Evolutionary conservation across 1,140 invertebrate genomes (phyloP).

Genomic region (Choristoneura fumiferana): DNA sequence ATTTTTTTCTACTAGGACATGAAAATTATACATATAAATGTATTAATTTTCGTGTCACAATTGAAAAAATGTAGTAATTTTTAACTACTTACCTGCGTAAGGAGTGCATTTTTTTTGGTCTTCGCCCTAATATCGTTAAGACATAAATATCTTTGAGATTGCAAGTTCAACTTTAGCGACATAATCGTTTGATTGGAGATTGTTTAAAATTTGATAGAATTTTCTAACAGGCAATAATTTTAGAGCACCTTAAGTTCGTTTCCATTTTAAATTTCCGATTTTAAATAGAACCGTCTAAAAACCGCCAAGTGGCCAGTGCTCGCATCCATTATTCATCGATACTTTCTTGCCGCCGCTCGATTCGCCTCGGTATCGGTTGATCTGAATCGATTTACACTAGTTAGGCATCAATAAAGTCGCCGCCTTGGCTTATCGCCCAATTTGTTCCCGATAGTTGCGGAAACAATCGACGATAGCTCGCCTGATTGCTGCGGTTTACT

Average conservation of each 20-base stretch:
- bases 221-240: too few relatives aligned
- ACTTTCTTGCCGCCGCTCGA: conserved; percentile 39
- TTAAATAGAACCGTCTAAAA: conserved; percentile 25
- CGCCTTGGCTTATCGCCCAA: conserved; percentile 33
- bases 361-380: conserved; percentile 35
- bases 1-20: too few relatives aligned
- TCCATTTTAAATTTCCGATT: conserved; percentile 15
- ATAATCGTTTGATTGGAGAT: too few relatives aligned
- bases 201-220: too few relatives aligned
- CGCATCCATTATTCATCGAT: conserved; percentile 41
- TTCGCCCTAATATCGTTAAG: too few relatives aligned
- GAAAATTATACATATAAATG: too few relatives aligned
- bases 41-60: too few relatives aligned
- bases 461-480: conserved; percentile 26
- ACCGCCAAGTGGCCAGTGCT: conserved; percentile 12
- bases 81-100: too few relatives aligned
- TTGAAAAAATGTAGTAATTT: too few relatives aligned
- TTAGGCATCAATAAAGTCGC: conserved; percentile 35
- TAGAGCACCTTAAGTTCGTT: neutral
- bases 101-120: too few relatives aligned
- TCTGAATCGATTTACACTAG: conserved; percentile 50
- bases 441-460: conserved; percentile 33
- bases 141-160: too few relatives aligned
- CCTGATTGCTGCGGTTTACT: conserved; percentile 1
- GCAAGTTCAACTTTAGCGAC: too few relatives aligned